Base-by-base conservation (phyloP, 2,113 vertebrate species). In the Fregata magnificens region DNA sequence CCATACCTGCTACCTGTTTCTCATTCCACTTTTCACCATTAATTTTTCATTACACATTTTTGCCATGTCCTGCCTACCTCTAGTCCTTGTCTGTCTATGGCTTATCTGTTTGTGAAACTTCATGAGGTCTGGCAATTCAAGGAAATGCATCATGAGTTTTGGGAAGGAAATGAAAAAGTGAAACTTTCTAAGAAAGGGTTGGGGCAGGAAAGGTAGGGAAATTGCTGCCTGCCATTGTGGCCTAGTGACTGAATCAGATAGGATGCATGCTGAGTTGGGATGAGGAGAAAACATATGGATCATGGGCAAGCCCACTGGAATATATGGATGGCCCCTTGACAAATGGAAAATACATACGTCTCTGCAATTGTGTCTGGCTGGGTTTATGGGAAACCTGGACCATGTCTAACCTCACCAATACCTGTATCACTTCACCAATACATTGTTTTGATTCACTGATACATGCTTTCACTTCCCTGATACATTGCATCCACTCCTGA, bases 351-450 rank as follows among this genome's bases (percentile, higher is more conserved):
- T 38, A 10, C 1, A 7, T 17, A 10, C 2, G 29, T 22, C 3
- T 69, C 40, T 65, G 10, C 5, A 38, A 2, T 22, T 21, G 2
- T 26, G 11, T 22, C 22, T 4, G 2, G 3, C 4, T 59, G 10
- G 10, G 8, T 34, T 69, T 55, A 7, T 17, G 6, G 6, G 5
- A 76, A 82, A 76, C 20, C 1, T 12, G 10, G 18, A 26, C 9
- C 2, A 6, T n/a, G 9, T 53, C 22, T 69, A 47, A 45, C 7
- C 44, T n/a, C 12, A 11, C 5, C 9, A 31, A 32, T 32, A 59
- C 10, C 4, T 55, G 16, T 16, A 31, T 24, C n/a, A 49, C 47
- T 42, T 73, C 21, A 36, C 16, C 2, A 1, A 11, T 50, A 11
- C 5, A 2, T 55, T 50, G 3, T 34, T 55, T 47, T 32, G 12